phyloP scores from a whole-genome alignment of 2,888 invertebrate species.

The Conomelus anceps region DNA sequence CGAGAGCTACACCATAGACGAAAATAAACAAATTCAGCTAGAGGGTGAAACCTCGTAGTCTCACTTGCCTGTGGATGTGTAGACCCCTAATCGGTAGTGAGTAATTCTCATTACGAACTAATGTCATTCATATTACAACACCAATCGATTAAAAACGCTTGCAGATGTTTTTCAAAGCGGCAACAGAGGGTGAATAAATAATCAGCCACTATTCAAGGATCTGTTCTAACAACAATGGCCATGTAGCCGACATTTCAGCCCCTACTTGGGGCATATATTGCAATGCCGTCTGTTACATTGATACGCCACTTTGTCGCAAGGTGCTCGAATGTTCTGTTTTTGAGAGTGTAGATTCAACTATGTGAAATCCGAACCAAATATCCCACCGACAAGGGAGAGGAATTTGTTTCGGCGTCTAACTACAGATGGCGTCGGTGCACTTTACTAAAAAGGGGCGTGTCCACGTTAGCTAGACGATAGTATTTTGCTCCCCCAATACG shows the following conservation, averaged over 20 bases:
- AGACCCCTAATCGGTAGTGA: neutral
- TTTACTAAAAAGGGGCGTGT: neutral
- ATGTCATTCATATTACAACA: neutral
- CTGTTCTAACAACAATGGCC: neutral
- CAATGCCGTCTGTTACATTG: neutral
- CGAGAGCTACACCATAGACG: too few relatives aligned
- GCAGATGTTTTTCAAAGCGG: neutral
- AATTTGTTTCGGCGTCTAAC: neutral
- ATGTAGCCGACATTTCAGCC: neutral
- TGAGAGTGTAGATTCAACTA: neutral
- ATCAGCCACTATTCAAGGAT: neutral
- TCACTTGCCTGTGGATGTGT: neutral
- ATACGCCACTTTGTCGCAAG: neutral
- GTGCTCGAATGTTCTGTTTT: neutral
- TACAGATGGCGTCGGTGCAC: neutral
- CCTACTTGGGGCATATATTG: neutral
- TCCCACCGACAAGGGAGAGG: neutral
- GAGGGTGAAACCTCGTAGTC: neutral
- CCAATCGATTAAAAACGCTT: neutral
- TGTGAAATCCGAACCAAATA: neutral
- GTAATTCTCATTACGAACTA: neutral
- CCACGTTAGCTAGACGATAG: neutral
- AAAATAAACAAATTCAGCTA: neutral
- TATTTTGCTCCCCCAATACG: neutral
- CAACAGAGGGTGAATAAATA: neutral